Base-by-base conservation (phyloP, 2,113 vertebrate genomes). In the Nesoenas mayeri region DNA sequence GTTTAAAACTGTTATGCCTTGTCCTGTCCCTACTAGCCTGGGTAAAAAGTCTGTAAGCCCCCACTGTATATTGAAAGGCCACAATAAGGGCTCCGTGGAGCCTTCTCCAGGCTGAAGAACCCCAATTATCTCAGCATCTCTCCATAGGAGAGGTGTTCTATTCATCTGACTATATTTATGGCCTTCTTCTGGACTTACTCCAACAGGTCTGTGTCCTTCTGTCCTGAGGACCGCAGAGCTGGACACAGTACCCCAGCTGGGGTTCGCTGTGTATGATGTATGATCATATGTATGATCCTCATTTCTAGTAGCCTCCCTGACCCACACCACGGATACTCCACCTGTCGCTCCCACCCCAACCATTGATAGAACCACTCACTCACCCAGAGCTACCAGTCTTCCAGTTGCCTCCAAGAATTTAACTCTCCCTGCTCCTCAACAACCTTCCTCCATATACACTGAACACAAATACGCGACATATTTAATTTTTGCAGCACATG, bases 311-410 rank as follows among this genome's bases (percentile, higher is more conserved):
- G 24, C 31, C 14, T 84, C 28, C 12, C 60, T 2, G 9, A 50
- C 15, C 17, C 32, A 40, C 14, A 40, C 14, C 0, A 0, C 50
- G 72, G 57, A 40, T 32, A 18, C 12, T 79, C 13, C 15, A 12
- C 48, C 20, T 72, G n/a, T 21, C 26, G 38, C 81, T 60, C 14
- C 28, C 16, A 44, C 3, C 9, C 31, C 17, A 40, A 29, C 24
- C 9, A 4, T 58, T 51, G 32, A 51, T 32, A 70, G 82, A 71
- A 19, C 0, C 7, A 20, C 28, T 19, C 21, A 16, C 4, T 67
- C 53, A 79, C 28, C 2, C 17, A 32, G 12, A 22, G 25, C 28
- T 65, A 85, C 25, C 58, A 69, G 28, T n/a, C 24, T 72, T 25
- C 9, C 31, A 36, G 4, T 11, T 90, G n/a, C 36, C 28, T 64